Base-by-base conservation (phyloP, 2,113 vertebrate species). In the Coptodon rendalli region DNA sequence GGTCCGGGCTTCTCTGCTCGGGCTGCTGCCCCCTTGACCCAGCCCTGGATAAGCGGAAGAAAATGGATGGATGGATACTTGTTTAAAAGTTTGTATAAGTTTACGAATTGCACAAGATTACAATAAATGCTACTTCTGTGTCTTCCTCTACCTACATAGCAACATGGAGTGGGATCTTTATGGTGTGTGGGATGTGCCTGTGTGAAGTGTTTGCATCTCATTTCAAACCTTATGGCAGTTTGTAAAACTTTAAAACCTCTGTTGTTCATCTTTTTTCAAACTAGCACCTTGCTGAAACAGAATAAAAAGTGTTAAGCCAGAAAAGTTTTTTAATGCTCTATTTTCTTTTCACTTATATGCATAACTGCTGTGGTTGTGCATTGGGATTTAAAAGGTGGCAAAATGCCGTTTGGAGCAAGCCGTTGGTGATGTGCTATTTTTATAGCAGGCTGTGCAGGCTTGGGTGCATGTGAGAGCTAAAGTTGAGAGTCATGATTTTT, bases 11-110 rank as follows among this genome's bases (percentile, higher is more conserved):
- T 22, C 22, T 61, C 57, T 2, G 57, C 57, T 34, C 10, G 29
- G 29, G 57, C 9, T 34, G 57, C 57, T 61, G 57, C 29, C 16
- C 57, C 57, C 0, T 2, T 0, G 0, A 61, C 57, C 27, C 1
- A 0, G 57, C 5, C 9, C 2, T 0, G 0, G 29, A 19, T 61
- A 34, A 34, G 29, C 0, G 0, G 29, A 34, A 19, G 16, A 61
- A 61, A 34, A 61, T 61, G 57, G 3, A 61, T 61, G 27, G 27
- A 17, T 29, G 56, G 1, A 14, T 48, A 50, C 24, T 78, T 31
- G 27, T 78, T 78, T 78, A 78, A 78, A 50, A 76, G 14, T 7
- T 59, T n/a, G 50, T 0, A 52, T n/a, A 31, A 6, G 57, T 73
- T 17, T 3, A 73, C 10, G 4, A 27, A 45, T 24, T 16, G 8